Evolutionary conservation across 2,888 invertebrate genomes (phyloP), one percentile per base, ranked within the genome.

Genomic region (Graphium colonna): DNA sequence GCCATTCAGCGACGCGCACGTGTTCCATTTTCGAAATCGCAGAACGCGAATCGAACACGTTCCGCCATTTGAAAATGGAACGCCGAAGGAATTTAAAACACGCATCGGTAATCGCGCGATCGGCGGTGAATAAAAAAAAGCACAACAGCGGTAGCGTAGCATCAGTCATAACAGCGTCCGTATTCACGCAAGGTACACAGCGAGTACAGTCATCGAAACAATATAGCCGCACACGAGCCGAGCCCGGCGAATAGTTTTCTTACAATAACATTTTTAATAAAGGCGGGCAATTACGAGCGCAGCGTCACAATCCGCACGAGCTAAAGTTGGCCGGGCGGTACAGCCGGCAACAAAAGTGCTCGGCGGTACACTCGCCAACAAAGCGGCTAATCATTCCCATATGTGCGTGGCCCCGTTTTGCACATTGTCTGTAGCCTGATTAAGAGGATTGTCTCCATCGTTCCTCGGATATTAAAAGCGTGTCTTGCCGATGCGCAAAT

Each of bases 361-460:
- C 57, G 62, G 75, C 77, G 75, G 79, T 73, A 72, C 70, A 69
- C 67, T 69, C 65, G 63, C 63, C 68, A 69, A 73, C 73, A 73
- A 73, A 71, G 71, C 71, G 68, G 69, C 67, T 70, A 88, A 89
- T 88, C 87, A 86, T 75, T 71, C 69, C 77, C 73, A 76, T 81
- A 78, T 79, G 79, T 85, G 82, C 81, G 82, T 88, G 88, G 85
- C 88, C 88, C 75, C 79, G 75, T 89, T 89, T 79, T 78, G 71
- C 74, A 83, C 86, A 88, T 80, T 88, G 88, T 88, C 85, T 84
- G 80, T 67, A 63, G 71, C 64, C 74, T 89, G 88, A 89, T 89
- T 88, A 89, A 89, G 88, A 86, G 88, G 86, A 89, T 89, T 89
- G 88, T 89, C 88, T 87, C 85, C 82, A 72, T 70, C 75, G 75